Evolutionary conservation across 2,888 invertebrate genomes (phyloP).

Genomic region (Drosophila infuscata): DNA sequence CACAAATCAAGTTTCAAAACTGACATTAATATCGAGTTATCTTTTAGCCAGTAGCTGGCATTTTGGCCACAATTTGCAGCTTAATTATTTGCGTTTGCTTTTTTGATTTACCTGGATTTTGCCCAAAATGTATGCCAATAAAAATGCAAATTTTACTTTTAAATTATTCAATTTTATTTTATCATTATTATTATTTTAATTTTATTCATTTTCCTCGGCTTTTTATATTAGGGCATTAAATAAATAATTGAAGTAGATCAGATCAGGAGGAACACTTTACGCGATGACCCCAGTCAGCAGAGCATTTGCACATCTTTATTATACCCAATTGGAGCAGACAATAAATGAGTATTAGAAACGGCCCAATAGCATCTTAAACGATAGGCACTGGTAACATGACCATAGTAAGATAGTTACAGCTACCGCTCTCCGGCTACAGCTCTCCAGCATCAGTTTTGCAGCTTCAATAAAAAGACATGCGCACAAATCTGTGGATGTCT

Average conservation of each 20-base stretch:
- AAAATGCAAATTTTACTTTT: neutral
- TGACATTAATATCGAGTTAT: neutral
- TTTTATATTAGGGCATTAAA: neutral
- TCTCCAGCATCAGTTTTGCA: conserved; percentile 40
- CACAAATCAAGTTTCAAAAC: neutral
- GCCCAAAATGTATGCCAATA: neutral
- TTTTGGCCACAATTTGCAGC: neutral
- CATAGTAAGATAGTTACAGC: conserved; percentile 66
- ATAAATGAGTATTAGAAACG: conserved; percentile 15
- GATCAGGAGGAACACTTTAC: neutral
- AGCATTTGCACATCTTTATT: conserved; percentile 1
- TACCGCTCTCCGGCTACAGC: conserved; percentile 27
- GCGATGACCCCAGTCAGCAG: neutral
- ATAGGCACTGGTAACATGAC: conserved; percentile 73
- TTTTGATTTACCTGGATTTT: neutral
- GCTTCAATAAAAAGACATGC: conserved; percentile 74
- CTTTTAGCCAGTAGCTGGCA: neutral
- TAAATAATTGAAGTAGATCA: neutral
- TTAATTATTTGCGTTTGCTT: neutral
- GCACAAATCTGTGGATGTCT: conserved; percentile 73
- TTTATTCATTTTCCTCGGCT: neutral
- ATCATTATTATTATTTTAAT: neutral
- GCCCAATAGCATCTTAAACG: conserved; percentile 77
- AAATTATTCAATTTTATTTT: neutral
- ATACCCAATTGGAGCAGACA: neutral